phyloP scores from a whole-genome alignment of 1,140 invertebrate species.

The Arctopsyche grandis region DNA sequence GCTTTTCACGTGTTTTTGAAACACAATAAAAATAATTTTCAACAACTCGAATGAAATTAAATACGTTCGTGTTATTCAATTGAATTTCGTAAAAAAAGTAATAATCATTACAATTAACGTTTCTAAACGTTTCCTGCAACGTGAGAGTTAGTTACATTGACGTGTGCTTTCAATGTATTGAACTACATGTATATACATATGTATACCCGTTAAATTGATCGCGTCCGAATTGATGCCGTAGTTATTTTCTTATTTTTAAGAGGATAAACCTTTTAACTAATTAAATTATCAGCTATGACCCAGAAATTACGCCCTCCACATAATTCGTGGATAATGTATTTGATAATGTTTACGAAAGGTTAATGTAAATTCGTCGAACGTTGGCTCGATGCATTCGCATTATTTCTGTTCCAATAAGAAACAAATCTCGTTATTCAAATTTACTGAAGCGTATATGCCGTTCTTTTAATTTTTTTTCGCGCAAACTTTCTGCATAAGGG shows the following conservation, averaged over 20 bases:
- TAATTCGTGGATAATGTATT: background rate
- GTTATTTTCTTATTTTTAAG: background rate
- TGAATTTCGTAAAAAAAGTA: too few species aligned
- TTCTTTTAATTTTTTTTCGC: background rate
- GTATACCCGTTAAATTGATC: background rate
- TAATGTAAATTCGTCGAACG: constrained; percentile 1
- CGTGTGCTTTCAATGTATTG: background rate
- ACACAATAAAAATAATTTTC: too few species aligned
- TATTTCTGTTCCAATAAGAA: constrained; percentile 21
- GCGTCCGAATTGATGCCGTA: background rate
- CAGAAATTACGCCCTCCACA: background rate
- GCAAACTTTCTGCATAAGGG: background rate
- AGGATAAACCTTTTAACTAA: constrained; percentile 5
- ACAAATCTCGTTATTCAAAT: constrained; percentile 35
- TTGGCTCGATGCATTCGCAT: background rate
- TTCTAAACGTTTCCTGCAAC: too few species aligned
- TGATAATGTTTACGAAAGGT: background rate
- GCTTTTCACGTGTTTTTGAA: too few species aligned
- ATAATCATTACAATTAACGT: too few species aligned
- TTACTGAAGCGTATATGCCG: background rate
- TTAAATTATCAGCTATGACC: background rate
- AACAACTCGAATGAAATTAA: too few species aligned
- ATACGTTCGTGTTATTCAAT: too few species aligned
- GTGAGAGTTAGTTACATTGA: too few species aligned
- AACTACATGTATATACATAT: background rate